Conservation (phyloP, 2,888 invertebrate species). For the Nephrotoma appendiculata region DNA sequence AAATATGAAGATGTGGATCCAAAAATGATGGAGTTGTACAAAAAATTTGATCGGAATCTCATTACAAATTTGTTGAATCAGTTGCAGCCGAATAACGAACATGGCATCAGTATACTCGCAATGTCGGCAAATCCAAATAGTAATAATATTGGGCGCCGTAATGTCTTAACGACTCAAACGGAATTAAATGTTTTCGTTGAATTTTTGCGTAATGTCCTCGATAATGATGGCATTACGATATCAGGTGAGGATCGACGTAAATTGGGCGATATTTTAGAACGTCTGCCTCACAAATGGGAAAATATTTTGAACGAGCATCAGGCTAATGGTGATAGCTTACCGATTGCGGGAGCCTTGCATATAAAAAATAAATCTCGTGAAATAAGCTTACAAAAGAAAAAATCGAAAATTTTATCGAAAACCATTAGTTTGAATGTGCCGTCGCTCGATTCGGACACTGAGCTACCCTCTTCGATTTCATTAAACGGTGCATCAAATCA, state of each 20-base stretch:
- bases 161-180: slow-evolving; percentile 50
- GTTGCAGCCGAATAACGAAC: slow-evolving; percentile 35
- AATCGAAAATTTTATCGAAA: slow-evolving; percentile 26
- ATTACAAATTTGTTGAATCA: slow-evolving; percentile 65
- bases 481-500: slow-evolving; percentile 5
- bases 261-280: slow-evolving; percentile 32
- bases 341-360: not conserved
- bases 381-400: slow-evolving; percentile 27
- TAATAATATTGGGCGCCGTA: slow-evolving; percentile 45
- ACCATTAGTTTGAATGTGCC: slow-evolving; percentile 24
- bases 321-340: not conserved
- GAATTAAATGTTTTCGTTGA: slow-evolving; percentile 47
- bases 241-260: slow-evolving; percentile 32
- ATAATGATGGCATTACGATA: slow-evolving; percentile 24
- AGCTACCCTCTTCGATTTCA: slow-evolving; percentile 10
- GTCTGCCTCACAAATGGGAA: slow-evolving; percentile 28
- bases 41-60: slow-evolving; percentile 63
- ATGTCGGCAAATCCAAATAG: slow-evolving; percentile 31
- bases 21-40: slow-evolving; percentile 60
- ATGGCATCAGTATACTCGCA: slow-evolving; percentile 22
- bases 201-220: slow-evolving; percentile 36
- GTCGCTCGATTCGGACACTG: slow-evolving; percentile 11
- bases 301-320: slow-evolving; percentile 13
- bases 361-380: slow-evolving; percentile 20
- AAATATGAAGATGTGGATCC: slow-evolving; percentile 68